These are phyloP conservation scores for Strigamia crassipes DNA, from an alignment of 2,888 invertebrate species.

Conservation along the genomic window DNA sequence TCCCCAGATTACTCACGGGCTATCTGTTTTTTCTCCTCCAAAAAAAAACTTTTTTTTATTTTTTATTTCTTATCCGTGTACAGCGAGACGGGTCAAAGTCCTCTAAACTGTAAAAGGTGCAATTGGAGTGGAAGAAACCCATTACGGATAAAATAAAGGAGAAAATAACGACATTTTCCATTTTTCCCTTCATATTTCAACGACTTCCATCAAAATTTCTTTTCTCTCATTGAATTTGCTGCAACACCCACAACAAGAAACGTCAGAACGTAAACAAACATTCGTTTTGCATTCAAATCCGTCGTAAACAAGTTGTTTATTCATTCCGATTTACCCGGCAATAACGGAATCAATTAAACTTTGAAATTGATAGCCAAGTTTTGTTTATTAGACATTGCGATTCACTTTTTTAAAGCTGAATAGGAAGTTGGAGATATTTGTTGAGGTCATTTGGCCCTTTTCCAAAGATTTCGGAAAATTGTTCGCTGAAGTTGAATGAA, in stretches of 20 bases:
- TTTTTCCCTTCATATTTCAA: slow-evolving; percentile 10
- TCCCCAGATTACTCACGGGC: background rate
- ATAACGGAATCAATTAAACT: background rate
- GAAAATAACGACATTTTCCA: background rate
- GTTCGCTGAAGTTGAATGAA: background rate
- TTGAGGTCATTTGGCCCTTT: background rate
- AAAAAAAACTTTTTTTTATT: background rate
- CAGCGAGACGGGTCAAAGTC: background rate
- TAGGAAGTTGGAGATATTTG: background rate
- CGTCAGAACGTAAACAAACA: too few species aligned
- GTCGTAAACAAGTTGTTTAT: background rate
- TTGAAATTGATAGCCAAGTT: background rate
- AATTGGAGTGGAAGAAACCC: background rate
- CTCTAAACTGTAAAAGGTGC: background rate
- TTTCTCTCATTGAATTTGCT: too few species aligned
- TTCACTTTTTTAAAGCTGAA: background rate
- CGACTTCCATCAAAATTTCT: too few species aligned
- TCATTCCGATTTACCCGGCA: background rate
- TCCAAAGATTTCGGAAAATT: background rate
- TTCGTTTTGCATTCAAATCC: background rate
- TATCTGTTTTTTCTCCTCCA: background rate
- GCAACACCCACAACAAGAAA: too few species aligned
- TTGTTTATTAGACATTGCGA: background rate
- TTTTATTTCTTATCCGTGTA: background rate
- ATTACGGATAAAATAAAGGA: background rate